Percentiles rank a stretch among this genome's conserved stretches.
These are phyloP conservation scores for Drepana arcuata DNA, from an alignment of 1,140 invertebrate genomes.

Conservation along the genomic window DNA sequence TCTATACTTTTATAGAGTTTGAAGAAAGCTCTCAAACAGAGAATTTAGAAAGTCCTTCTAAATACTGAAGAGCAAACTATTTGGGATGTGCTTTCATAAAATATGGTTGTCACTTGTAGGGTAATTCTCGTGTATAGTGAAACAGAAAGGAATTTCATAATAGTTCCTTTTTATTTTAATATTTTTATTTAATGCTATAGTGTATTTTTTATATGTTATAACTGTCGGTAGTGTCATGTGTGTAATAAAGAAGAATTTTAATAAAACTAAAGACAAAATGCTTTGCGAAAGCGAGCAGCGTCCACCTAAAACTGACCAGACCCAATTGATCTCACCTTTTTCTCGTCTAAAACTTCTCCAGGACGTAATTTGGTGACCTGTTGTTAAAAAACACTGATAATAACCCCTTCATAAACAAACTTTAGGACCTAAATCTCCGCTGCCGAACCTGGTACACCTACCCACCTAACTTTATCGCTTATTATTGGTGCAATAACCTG, in stretches of 20 bases:
- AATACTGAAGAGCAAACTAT: not conserved
- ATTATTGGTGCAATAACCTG: slow-evolving; percentile 45
- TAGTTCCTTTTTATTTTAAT: not conserved
- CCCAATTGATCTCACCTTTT: slow-evolving; percentile 85
- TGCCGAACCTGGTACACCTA: slow-evolving; percentile 54
- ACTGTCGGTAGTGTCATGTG: slow-evolving; percentile 17
- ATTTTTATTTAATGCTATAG: no score
- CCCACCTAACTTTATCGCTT: slow-evolving; percentile 18
- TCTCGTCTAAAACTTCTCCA: slow-evolving; percentile 92
- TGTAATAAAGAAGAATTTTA: slow-evolving; percentile 28
- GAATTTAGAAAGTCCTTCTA: not conserved
- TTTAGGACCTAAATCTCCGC: slow-evolving; percentile 38
- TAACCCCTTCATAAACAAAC: slow-evolving; percentile 29
- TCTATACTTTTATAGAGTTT: not conserved
- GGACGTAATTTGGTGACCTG: slow-evolving; percentile 86
- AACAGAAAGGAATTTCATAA: not conserved
- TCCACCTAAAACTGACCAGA: slow-evolving; percentile 64
- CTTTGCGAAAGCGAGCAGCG: slow-evolving; percentile 67
- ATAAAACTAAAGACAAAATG: slow-evolving; percentile 55
- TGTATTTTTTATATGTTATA: no score
- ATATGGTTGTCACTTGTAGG: no score
- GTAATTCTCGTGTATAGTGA: not conserved
- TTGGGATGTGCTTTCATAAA: not conserved
- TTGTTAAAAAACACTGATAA: slow-evolving; percentile 68
- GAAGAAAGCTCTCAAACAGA: not conserved